Evolutionary conservation across 2,797 vertebrate genomes (phyloP), one percentile per base, ranked within the genome.

Genomic region (Pseudocheirus occidentalis): DNA sequence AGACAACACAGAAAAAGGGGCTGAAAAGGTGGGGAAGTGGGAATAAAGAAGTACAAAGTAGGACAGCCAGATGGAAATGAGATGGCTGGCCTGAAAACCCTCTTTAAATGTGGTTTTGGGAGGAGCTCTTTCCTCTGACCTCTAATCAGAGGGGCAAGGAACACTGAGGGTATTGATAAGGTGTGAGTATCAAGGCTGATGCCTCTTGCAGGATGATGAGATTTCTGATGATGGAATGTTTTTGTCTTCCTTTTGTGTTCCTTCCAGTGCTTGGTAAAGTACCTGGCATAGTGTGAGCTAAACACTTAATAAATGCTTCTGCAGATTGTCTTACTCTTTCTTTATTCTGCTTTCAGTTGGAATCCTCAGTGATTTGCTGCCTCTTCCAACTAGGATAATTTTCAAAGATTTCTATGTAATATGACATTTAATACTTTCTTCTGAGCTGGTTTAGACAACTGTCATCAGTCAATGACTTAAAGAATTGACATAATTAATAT

Each of bases 401-500:
- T 87, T 87, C 40, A 87, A 87, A 87, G 73, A 46, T 50, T 50
- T 87, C 73, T 50, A 87, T 87, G 73, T 28, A 87, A 87, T 50
- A 10, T 50, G 40, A 87, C 40, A 87, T 87, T 87, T 46, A 50
- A 87, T 50, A 50, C 9, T 87, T 87, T 95, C 95, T 95, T 95
- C 21, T 94, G 92, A 50, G 91, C 21, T 27, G 27, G 95, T 31
- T 52, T 93, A 90, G n/a, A 24, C 28, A 95, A 93, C 52, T 90
- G 9, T 92, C 89, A 91, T 57, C 54, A 73, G 29, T 90, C 57
- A 13, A 93, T 34, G 4, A 91, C 52, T 90, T 92, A 59, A 96
- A 96, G 92, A 93, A 16, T 55, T 91, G 91, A 10, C 2, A 91
- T 89, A 66, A 92, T 95, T 91, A 55, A 27, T 93, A 59, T 91